phyloP scores from a whole-genome alignment of 1,140 invertebrate genomes.

The Bactericera cockerelli region DNA sequence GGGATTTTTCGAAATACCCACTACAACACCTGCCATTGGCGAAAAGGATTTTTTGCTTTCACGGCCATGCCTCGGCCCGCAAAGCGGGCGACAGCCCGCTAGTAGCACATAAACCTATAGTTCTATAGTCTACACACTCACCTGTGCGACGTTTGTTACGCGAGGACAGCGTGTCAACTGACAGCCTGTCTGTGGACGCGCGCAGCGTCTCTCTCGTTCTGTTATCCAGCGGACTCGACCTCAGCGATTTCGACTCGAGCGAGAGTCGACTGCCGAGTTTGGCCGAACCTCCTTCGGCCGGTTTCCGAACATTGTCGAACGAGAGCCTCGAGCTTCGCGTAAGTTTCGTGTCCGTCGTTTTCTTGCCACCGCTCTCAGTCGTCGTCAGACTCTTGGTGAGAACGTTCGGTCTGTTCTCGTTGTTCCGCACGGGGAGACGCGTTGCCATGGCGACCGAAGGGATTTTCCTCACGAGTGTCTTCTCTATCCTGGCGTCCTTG shows the following conservation, averaged over 20 bases:
- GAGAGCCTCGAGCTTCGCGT: not conserved
- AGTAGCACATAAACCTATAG: no score
- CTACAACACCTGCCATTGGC: no score
- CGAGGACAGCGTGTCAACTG: not conserved
- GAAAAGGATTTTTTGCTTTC: no score
- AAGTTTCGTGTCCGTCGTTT: not conserved
- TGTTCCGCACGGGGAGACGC: not conserved
- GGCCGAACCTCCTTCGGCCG: not conserved
- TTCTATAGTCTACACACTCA: no score
- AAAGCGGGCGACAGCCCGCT: no score
- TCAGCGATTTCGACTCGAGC: not conserved
- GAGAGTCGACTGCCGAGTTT: not conserved
- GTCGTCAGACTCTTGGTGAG: not conserved
- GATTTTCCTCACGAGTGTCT: not conserved
- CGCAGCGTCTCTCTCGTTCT: not conserved
- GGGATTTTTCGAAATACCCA: no score
- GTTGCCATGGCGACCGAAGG: not conserved
- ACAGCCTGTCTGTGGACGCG: not conserved
- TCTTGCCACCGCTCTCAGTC: not conserved
- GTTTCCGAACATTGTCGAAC: not conserved
- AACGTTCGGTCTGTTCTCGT: not conserved
- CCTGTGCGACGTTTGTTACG: conserved; percentile 5
- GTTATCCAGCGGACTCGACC: not conserved
- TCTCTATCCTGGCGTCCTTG: not conserved
- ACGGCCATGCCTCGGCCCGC: no score